These are phyloP conservation scores for Pituophis catenifer DNA, from an alignment of 2,113 vertebrate species.

Conservation along the genomic window DNA sequence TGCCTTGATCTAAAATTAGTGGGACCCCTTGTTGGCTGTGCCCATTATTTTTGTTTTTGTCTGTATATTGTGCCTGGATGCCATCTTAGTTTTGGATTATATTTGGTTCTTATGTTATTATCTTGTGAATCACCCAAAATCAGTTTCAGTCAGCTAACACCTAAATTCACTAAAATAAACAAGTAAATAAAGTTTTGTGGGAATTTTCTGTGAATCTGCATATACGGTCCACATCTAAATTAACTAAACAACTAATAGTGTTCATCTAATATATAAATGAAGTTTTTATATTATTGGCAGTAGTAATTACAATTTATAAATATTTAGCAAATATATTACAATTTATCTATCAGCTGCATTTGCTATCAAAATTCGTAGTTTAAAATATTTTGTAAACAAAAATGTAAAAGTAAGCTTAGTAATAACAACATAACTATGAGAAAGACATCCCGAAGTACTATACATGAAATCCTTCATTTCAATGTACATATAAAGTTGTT, in stretches of 20 bases:
- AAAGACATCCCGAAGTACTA: neutral
- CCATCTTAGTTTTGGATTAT: no score
- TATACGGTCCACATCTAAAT: neutral
- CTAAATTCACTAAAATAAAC: neutral
- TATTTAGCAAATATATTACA: neutral
- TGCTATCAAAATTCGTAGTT: neutral
- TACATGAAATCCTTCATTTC: neutral
- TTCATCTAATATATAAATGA: neutral
- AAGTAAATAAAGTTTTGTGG: neutral
- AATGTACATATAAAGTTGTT: neutral
- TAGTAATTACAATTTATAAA: neutral
- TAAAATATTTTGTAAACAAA: neutral
- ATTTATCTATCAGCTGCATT: neutral
- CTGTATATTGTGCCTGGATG: no score
- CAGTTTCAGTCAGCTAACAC: neutral
- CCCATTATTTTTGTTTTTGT: neutral
- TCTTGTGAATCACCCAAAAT: neutral
- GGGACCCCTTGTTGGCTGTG: neutral
- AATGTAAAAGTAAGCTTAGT: neutral
- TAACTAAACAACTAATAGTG: neutral
- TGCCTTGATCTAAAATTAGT: neutral
- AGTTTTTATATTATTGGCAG: neutral
- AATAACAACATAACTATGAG: neutral
- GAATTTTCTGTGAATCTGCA: neutral
- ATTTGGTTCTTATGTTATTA: neutral